Base-by-base conservation (phyloP, 2,888 invertebrate species). In the Cyaniris semiargus region DNA sequence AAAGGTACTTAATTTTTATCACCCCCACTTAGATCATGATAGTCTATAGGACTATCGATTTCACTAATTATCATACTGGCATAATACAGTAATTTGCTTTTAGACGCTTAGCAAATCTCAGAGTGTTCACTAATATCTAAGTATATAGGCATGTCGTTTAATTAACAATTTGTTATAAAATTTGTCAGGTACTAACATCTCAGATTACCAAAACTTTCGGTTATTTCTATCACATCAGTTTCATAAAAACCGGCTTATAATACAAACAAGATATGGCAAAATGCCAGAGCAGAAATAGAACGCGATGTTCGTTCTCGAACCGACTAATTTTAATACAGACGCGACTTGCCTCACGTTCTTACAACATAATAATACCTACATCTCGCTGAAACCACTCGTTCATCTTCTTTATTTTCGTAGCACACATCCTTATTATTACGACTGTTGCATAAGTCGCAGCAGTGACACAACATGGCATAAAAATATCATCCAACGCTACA, bases 191-290 rank as follows among this genome's bases (percentile, higher is more conserved):
- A 71, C 38, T 71, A 81, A 76, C 77, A 78, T 93, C 92, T 94
- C 94, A 88, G 87, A 89, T 94, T 94, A 92, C 93, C 92, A 89
- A 74, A 74, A 91, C 89, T 92, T 91, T 88, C 86, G 91, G 93
- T 92, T 94, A 94, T 94, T 94, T 94, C 91, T 89, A 94, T 92
- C 93, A 86, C 88, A 89, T 91, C 91, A 90, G 91, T 94, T 94
- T 94, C 94, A 94, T 94, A 94, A 94, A 94, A 94, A 94, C 93
- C 94, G 90, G 92, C 92, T 93, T 94, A 94, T 93, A 94, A 92
- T 94, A 94, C 93, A 93, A 94, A 94, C 94, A 91, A 91, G 89
- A 88, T 89, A 89, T 94, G 94, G 94, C 94, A 90, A 81, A 82
- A 80, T 89, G 94, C 94, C 94, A 94, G 87, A 79, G 78, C 87